These are phyloP conservation scores for Amphiprion percula DNA, from an alignment of 2,113 vertebrate species.

Conservation along the genomic window DNA sequence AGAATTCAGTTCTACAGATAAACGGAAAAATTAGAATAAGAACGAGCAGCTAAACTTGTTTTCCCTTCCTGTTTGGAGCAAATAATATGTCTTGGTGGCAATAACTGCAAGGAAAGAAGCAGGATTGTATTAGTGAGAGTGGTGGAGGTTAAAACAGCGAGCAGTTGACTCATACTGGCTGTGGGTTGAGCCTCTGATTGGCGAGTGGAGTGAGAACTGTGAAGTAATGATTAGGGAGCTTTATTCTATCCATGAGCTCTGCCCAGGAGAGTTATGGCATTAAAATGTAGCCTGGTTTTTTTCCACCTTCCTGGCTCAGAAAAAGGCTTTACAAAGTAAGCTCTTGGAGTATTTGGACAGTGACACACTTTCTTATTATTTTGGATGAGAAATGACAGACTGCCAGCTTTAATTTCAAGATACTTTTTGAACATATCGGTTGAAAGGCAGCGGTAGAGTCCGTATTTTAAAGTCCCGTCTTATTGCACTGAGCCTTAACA, in stretches of 20 bases:
- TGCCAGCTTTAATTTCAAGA: constrained; percentile 56
- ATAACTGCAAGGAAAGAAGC: not conserved
- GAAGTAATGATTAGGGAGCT: constrained; percentile 31
- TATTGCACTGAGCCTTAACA: constrained; percentile 27
- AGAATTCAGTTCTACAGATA: not conserved
- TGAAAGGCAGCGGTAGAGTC: constrained; percentile 28
- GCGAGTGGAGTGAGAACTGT: constrained; percentile 14
- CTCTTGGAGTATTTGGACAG: constrained; percentile 55
- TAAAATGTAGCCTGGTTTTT: constrained; percentile 9
- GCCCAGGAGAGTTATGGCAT: constrained; percentile 32
- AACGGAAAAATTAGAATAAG: not conserved
- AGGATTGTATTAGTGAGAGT: not conserved
- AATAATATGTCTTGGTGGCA: not conserved
- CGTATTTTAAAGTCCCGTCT: constrained; percentile 23
- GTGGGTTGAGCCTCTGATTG: not conserved
- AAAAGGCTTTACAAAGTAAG: constrained; percentile 41
- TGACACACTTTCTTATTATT: constrained; percentile 64
- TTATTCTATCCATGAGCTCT: constrained; percentile 27
- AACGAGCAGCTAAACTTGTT: not conserved
- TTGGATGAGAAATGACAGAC: constrained; percentile 54
- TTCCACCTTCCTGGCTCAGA: constrained; percentile 17
- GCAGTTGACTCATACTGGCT: constrained; percentile 8
- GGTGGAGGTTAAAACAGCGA: constrained; percentile 5
- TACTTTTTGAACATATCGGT: constrained; percentile 23
- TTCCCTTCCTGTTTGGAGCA: not conserved